These are phyloP conservation scores for Beroe ovata DNA, from an alignment of 37 sponge, comb jelly and placozoan genomes.

Conservation along the genomic window DNA sequence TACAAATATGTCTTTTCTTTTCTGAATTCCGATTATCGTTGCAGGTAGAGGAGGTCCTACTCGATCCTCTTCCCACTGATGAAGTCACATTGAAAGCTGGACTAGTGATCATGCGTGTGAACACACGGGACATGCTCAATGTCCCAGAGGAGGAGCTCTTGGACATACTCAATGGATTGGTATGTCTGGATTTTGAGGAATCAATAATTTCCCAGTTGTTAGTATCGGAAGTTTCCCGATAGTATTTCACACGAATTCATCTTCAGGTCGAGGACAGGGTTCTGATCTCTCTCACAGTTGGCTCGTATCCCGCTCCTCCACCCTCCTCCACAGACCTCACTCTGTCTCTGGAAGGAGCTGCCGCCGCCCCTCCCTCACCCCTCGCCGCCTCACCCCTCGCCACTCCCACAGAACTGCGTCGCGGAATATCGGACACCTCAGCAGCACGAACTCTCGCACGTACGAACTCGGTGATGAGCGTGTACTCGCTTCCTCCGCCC, in stretches of 20 bases:
- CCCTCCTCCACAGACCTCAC: not conserved
- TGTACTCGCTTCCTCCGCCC: conserved; percentile 62
- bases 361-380: not conserved
- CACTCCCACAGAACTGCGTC: conserved; percentile 12
- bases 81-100: conserved; percentile 24
- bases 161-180: conserved; percentile 54
- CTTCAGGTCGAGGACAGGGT: conserved; percentile 53
- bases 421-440: not conserved
- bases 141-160: conserved; percentile 56
- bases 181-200: not conserved
- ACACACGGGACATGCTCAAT: conserved; percentile 39
- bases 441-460: not conserved
- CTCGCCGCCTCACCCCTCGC: conserved; percentile 1
- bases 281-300: conserved; percentile 5
- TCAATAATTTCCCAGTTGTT: too few relatives aligned
- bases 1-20: too few relatives aligned
- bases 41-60: conserved; percentile 20
- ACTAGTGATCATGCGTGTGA: conserved; percentile 48
- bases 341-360: conserved; percentile 38
- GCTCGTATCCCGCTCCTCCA: conserved; percentile 5
- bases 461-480: conserved; percentile 37
- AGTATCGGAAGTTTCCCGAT: too few relatives aligned
- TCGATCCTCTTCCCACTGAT: conserved; percentile 27
- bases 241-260: not conserved
- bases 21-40: too few relatives aligned